A percentile compares a stretch with the other conserved stretches of the same genome.
Evolutionary conservation across 2,888 invertebrate species (phyloP).

Genomic region (Imbricaverruca yamaguchii): DNA sequence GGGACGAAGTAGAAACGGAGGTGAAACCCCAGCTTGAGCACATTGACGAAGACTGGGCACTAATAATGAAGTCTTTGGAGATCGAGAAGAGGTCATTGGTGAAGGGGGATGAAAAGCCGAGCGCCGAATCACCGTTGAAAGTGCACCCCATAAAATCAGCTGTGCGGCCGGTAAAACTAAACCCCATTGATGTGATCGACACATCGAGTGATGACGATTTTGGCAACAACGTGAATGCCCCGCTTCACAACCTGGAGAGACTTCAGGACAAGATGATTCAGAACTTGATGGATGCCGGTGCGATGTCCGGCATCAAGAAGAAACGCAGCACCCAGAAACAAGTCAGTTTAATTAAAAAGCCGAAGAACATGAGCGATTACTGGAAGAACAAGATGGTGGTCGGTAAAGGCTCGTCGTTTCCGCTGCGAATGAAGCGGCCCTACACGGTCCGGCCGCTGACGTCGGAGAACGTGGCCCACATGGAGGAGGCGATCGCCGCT

Average conservation of each 20-base stretch:
- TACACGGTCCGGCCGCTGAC: conserved; percentile 1
- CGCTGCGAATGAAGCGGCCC: not conserved
- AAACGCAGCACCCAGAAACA: not conserved
- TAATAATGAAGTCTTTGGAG: conserved; percentile 8
- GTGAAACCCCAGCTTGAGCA: not conserved
- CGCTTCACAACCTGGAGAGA: not conserved
- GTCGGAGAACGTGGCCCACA: not conserved
- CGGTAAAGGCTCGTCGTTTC: not conserved
- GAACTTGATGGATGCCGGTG: not conserved
- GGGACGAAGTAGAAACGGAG: not conserved
- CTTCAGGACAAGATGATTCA: not conserved
- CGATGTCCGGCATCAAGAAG: not conserved
- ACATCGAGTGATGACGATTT: not conserved
- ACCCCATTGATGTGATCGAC: not conserved
- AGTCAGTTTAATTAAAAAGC: not conserved
- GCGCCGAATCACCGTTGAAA: not conserved
- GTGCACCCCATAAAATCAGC: too few relatives aligned
- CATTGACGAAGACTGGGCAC: conserved; percentile 8
- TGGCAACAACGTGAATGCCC: not conserved
- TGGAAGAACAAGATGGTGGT: conserved; percentile 8
- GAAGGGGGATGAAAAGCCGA: not conserved
- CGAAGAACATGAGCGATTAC: conserved; percentile 12
- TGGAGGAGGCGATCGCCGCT: conserved; percentile 2
- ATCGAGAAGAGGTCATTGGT: not conserved
- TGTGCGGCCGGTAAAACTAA: too few relatives aligned